phyloP scores from a whole-genome alignment of 2,888 invertebrate species.

The Plagodis pulveraria region DNA sequence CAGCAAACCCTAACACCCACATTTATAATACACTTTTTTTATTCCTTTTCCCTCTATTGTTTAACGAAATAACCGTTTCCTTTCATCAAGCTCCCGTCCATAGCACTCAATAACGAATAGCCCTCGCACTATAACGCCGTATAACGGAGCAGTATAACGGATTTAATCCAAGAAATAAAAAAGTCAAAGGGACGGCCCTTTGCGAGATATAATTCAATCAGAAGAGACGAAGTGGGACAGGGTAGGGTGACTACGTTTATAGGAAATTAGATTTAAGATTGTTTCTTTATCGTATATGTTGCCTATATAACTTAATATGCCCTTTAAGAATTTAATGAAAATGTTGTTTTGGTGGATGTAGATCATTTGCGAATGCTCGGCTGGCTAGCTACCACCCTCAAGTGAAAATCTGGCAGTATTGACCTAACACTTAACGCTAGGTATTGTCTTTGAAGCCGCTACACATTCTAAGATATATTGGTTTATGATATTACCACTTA shows the following conservation, averaged over 20 bases:
- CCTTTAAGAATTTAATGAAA: background rate
- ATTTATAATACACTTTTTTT: too few species aligned
- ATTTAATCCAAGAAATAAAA: slow-evolving; percentile 47
- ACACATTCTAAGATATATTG: too few species aligned
- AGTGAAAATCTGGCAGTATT: too few species aligned
- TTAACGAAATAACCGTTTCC: slow-evolving; percentile 7
- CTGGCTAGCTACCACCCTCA: too few species aligned
- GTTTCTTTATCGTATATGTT: background rate
- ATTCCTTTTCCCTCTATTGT: too few species aligned
- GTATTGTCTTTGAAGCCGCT: too few species aligned
- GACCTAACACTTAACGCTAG: too few species aligned
- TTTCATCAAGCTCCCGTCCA: slow-evolving; percentile 10
- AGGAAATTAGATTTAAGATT: background rate
- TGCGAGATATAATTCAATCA: slow-evolving; percentile 51
- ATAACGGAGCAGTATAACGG: slow-evolving; percentile 24
- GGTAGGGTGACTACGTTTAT: slow-evolving; percentile 6
- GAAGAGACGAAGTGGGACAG: slow-evolving; percentile 22
- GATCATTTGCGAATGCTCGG: too few species aligned
- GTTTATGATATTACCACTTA: too few species aligned
- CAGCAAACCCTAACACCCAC: too few species aligned
- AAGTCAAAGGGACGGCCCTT: slow-evolving; percentile 45
- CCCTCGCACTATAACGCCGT: slow-evolving; percentile 10
- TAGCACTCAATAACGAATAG: slow-evolving; percentile 20
- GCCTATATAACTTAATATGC: background rate
- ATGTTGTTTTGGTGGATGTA: too few species aligned